Conservation (phyloP, 2,113 vertebrate genomes). For the Gavialis gangeticus region DNA sequence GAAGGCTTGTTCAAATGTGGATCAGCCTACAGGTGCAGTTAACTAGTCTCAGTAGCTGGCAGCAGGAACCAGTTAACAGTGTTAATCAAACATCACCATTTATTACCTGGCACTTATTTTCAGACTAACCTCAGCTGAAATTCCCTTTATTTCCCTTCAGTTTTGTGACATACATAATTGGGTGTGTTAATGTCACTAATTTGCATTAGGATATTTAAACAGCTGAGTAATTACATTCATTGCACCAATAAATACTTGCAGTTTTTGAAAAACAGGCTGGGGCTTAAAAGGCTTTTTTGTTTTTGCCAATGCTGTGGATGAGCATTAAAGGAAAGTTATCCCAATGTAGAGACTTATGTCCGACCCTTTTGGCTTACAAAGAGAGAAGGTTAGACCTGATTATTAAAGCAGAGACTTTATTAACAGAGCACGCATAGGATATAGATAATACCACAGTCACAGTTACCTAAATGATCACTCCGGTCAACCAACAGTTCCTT, state of each 20-base stretch:
- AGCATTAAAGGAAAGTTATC: background rate
- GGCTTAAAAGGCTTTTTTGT: background rate
- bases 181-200: background rate
- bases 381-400: no score
- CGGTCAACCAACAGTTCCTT: no score
- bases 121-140: background rate
- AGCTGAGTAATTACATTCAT: background rate
- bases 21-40: background rate
- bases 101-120: background rate
- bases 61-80: background rate
- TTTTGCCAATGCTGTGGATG: background rate
- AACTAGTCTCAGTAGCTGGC: background rate
- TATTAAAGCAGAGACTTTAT: no score
- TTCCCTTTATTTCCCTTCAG: background rate
- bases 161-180: background rate
- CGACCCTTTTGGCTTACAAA: no score
- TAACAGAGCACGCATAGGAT: no score
- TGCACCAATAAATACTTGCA: background rate
- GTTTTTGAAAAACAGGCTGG: background rate
- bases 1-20: background rate
- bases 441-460: no score
- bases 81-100: constrained; percentile 5
- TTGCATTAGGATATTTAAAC: background rate
- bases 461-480: no score
- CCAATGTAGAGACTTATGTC: no score